Conservation (phyloP, 2,113 vertebrate species). For the Stegastes partitus region DNA sequence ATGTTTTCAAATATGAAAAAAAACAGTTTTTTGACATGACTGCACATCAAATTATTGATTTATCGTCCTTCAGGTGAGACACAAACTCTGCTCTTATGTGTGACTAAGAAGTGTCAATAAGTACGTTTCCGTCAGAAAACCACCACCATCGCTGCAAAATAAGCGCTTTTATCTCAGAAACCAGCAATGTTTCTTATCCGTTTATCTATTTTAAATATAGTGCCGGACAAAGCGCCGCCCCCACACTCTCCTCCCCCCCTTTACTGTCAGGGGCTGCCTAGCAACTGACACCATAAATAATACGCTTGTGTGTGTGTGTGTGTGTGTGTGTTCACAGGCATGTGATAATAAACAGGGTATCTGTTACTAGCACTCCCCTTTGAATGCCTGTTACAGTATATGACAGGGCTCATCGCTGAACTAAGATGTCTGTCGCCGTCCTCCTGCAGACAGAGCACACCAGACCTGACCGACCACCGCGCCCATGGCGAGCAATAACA, state of each 20-base stretch:
- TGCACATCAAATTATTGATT: slow-evolving; percentile 1
- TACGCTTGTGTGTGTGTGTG: slow-evolving; percentile 37
- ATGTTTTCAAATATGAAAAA: too few relatives aligned
- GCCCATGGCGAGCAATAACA: slow-evolving; percentile 98
- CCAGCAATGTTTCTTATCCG: slow-evolving; percentile 1
- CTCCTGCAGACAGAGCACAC: slow-evolving; percentile 39
- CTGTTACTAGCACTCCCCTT: slow-evolving; percentile 47
- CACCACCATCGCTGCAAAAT: neutral
- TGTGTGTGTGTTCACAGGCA: slow-evolving; percentile 18
- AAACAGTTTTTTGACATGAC: too few relatives aligned
- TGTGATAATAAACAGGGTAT: slow-evolving; percentile 57
- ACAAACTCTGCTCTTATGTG: neutral
- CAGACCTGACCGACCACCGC: slow-evolving; percentile 48
- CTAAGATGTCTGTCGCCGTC: slow-evolving; percentile 15
- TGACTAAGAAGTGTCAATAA: neutral
- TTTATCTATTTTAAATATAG: slow-evolving; percentile 64
- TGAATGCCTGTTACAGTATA: slow-evolving; percentile 16
- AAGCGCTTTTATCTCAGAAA: neutral
- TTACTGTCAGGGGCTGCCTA: slow-evolving; percentile 72
- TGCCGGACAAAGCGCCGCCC: slow-evolving; percentile 53
- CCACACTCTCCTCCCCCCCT: slow-evolving; percentile 48
- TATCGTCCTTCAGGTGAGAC: neutral
- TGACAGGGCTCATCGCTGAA: slow-evolving; percentile 4
- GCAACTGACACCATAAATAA: slow-evolving; percentile 81
- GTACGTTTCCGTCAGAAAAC: neutral